Evolutionary conservation across 2,888 invertebrate genomes (phyloP).

Genomic region (Netelia melanura): DNA sequence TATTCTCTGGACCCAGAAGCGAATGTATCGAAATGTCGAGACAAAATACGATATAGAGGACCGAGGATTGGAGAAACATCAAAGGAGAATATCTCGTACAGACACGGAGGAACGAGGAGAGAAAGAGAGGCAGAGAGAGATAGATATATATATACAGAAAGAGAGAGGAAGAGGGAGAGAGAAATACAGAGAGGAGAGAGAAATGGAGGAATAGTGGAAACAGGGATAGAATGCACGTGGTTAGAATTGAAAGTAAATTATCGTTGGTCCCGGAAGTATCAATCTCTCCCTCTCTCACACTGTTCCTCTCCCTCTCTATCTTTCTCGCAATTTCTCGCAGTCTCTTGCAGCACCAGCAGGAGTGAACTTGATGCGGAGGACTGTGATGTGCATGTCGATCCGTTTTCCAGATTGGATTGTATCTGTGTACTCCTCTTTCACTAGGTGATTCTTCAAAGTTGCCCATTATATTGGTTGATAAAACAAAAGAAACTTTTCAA

Average conservation of each 20-base stretch:
- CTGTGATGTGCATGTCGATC: slow-evolving; percentile 58
- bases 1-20: slow-evolving; percentile 5
- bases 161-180: slow-evolving; percentile 10
- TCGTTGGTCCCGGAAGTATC: slow-evolving; percentile 67
- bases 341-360: background rate
- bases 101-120: background rate
- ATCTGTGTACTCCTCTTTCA: background rate
- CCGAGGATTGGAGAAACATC: slow-evolving; percentile 53
- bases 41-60: slow-evolving; percentile 21
- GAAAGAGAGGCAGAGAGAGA: background rate
- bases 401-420: slow-evolving; percentile 15
- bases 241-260: slow-evolving; percentile 71
- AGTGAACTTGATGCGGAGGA: slow-evolving; percentile 22
- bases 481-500: too few species aligned
- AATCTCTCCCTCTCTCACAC: slow-evolving; percentile 40
- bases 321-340: background rate
- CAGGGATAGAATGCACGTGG: slow-evolving; percentile 25
- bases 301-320: background rate
- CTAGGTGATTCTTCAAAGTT: slow-evolving; percentile 22
- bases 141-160: slow-evolving; percentile 5
- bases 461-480: background rate
- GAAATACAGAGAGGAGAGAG: slow-evolving; percentile 15
- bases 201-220: slow-evolving; percentile 16
- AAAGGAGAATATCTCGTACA: slow-evolving; percentile 6
- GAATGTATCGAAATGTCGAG: slow-evolving; percentile 26